Percentiles rank a stretch among this genome's conserved stretches.
These are phyloP conservation scores for Clistopyga incitator DNA, from an alignment of 2,888 invertebrate genomes.

Conservation along the genomic window DNA sequence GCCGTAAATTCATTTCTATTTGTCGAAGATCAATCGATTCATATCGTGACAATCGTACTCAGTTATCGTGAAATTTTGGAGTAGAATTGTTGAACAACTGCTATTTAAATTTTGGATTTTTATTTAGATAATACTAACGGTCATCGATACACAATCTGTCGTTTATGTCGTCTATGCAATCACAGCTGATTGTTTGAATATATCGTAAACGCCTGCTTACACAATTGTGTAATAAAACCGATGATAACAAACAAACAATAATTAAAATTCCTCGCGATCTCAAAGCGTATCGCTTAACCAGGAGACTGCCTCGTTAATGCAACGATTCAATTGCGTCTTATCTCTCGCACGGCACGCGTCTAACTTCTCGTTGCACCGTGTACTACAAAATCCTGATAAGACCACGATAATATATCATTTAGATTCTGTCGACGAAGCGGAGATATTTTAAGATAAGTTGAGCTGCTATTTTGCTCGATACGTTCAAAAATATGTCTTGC, in stretches of 20 bases:
- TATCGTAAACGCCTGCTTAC: not conserved
- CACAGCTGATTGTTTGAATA: not conserved
- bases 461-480: not conserved
- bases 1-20: not conserved
- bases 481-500: not conserved
- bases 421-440: not conserved
- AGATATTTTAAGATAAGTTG: not conserved
- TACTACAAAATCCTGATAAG: slow-evolving; percentile 5
- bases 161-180: slow-evolving; percentile 4
- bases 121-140: not conserved
- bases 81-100: not conserved
- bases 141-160: not conserved
- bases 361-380: not conserved
- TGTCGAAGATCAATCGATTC: not conserved
- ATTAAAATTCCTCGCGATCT: slow-evolving; percentile 31
- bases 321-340: not conserved
- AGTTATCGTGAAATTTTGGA: too few relatives aligned
- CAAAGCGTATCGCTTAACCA: not conserved
- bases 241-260: slow-evolving; percentile 20
- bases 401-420: not conserved
- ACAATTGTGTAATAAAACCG: slow-evolving; percentile 26
- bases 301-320: not conserved
- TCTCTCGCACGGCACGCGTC: slow-evolving; percentile 9
- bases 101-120: not conserved
- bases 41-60: not conserved